Base-by-base conservation (phyloP, 1,140 invertebrate species). In the Stegodyphus dumicola region DNA sequence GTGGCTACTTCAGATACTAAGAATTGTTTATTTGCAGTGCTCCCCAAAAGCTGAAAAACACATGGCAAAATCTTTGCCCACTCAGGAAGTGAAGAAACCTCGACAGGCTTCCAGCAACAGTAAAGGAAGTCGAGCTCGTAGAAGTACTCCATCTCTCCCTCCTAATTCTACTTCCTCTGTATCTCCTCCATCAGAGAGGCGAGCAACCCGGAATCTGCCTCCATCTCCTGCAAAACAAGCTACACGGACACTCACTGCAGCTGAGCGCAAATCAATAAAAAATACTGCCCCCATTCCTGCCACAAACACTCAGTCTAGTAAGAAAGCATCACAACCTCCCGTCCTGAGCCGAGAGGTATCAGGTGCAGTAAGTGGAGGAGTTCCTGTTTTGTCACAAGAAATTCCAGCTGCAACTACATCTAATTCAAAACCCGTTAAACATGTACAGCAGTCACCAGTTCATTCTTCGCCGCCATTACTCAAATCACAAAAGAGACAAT, bases 31-130 rank as follows among this genome's bases (percentile, higher is more conserved):
- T 11, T 65, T 86, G 17, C 13, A 80, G 85, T 53, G 56, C 56
- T 54, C 78, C n/a, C 60, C 77, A 6, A 86, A 80, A 73, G 53
- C 60, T 66, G 76, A 78, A 7, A 73, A 75, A 52, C 71, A 75
- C 17, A 78, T 80, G 78, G 76, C 85, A 17, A 86, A 80, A 75
- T 75, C 85, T 2, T 54, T 80, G 66, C 52, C 83, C 33, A 56
- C 69, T 60, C 78, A 80, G 52, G 85, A 79, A 18, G 53, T 48
- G 7, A 78, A 78, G 33, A 78, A 80, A 51, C 69, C 78, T 65
- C 75, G 70, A 15, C 70, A 78, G 13, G 18, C 85, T 54, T 10
- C 83, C 18, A n/a, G 52, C 33, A 76, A 65, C 69, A 65, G 76
- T 6, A 73, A 75, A 51, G 70, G 64, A 73, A 52, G 74, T 33